Evolutionary conservation across 2,797 vertebrate genomes (phyloP), one percentile per base, ranked within the genome.

Genomic region (Iguana delicatissima): DNA sequence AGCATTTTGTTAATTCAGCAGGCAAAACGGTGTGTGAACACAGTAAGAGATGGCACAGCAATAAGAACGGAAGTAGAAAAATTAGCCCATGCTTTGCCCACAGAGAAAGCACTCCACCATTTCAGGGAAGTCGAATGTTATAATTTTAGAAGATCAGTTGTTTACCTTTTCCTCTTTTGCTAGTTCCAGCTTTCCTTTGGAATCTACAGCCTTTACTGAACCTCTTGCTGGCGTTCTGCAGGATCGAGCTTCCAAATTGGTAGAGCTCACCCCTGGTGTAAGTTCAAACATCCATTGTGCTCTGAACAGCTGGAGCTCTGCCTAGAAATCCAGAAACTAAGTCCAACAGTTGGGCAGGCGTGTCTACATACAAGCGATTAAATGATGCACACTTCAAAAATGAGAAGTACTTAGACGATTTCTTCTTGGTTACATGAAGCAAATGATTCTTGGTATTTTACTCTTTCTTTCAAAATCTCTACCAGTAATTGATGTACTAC

Each of bases 251-350:
- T 97, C 97, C 76, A 92, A 82, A 67, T 93, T 97, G 91, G 96
- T 95, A 67, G 96, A 97, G 93, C 97, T 97, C 50, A 97, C 95
- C 93, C 96, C 97, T 50, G 98, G 98, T 92, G 97, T 97, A 94
- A 99, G 98, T 96, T 99, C 99, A 95, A 99, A 99, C 99, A 99
- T 99, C 99, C 99, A 99, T 94, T 98, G 98, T 94, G 98, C 98
- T 97, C 99, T 97, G 96, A 99, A 99, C 93, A 97, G 98, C 95
- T 97, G 98, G 73, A 99, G 99, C 96, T 99, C 98, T 94, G 98
- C 95, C 99, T 99, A 92, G 50, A 92, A 93, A 84, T 84, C 72
- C 88, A 89, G 74, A 91, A 62, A 87, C 55, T 91, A 89, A 93
- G 88, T 80, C 94, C 64, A 91, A 13, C 82, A 89, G 29, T 82